Evolutionary conservation across 2,888 invertebrate species (phyloP).

Genomic region (Temnothorax unifasciatus): DNA sequence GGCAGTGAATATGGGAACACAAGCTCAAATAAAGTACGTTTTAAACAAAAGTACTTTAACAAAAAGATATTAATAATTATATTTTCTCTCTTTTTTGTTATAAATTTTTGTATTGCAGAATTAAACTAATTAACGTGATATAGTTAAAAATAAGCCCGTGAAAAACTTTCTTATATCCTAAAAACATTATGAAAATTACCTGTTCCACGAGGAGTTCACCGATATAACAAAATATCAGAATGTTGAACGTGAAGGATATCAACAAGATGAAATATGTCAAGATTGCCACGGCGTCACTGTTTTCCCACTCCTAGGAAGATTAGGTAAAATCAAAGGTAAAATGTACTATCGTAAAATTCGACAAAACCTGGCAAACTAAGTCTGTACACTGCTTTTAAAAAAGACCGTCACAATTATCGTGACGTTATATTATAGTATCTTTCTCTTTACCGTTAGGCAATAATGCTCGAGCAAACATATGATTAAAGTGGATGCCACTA

Average conservation of each 20-base stretch:
- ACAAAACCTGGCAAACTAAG: neutral
- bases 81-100: neutral
- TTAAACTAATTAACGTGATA: neutral
- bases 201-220: conserved; percentile 64
- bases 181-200: conserved; percentile 48
- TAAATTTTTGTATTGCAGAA: conserved; percentile 7
- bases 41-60: neutral
- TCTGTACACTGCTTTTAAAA: neutral
- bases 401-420: neutral
- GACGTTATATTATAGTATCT: neutral
- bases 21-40: neutral
- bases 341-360: neutral
- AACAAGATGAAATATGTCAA: conserved; percentile 54
- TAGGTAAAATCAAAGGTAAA: neutral
- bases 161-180: neutral
- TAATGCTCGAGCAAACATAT: conserved; percentile 82
- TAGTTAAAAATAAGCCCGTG: neutral
- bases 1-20: no score
- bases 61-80: neutral
- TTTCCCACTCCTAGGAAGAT: conserved; percentile 60
- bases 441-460: conserved; percentile 76
- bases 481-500: conserved; percentile 79
- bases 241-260: conserved; percentile 60
- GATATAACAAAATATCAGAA: conserved; percentile 67
- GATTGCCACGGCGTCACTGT: conserved; percentile 46